phyloP scores from a whole-genome alignment of 1,140 invertebrate species.

The Hylaeus volcanicus region DNA sequence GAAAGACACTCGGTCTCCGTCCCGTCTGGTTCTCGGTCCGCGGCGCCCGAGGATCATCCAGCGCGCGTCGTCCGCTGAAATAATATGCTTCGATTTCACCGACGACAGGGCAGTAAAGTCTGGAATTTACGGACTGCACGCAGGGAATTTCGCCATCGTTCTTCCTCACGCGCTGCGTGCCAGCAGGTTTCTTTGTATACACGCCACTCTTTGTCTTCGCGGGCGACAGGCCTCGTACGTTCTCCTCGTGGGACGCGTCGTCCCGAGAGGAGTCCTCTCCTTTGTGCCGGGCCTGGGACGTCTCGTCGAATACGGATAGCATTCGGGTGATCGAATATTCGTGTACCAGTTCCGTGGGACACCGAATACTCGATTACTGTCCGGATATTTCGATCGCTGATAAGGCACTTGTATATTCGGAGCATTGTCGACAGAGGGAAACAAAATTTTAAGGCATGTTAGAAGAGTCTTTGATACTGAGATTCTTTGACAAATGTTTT shows the following conservation, averaged over 20 bases:
- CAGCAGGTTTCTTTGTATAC: constrained; percentile 29
- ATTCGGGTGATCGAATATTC: no score
- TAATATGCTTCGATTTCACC: constrained; percentile 52
- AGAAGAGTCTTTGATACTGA: no score
- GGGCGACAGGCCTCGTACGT: constrained; percentile 22
- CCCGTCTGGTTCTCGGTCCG: background rate
- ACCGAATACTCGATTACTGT: no score
- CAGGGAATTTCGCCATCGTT: constrained; percentile 42
- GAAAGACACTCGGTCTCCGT: background rate
- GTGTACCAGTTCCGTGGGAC: no score
- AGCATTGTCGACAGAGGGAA: background rate
- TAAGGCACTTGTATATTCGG: no score
- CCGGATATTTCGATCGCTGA: no score
- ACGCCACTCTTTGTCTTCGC: constrained; percentile 21
- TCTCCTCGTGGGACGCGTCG: constrained; percentile 4
- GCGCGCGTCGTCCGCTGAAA: constrained; percentile 23
- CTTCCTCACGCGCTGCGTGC: constrained; percentile 42
- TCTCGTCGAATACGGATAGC: no score
- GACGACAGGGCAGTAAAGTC: constrained; percentile 42
- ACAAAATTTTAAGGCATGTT: background rate
- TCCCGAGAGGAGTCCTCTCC: background rate
- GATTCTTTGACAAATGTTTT: no score
- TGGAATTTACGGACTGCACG: constrained; percentile 31
- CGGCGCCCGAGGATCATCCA: constrained; percentile 1
- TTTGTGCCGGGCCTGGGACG: background rate